Evolutionary conservation across 2,113 vertebrate species (phyloP), one percentile per base, ranked within the genome.

Genomic region (Pedetes capensis): DNA sequence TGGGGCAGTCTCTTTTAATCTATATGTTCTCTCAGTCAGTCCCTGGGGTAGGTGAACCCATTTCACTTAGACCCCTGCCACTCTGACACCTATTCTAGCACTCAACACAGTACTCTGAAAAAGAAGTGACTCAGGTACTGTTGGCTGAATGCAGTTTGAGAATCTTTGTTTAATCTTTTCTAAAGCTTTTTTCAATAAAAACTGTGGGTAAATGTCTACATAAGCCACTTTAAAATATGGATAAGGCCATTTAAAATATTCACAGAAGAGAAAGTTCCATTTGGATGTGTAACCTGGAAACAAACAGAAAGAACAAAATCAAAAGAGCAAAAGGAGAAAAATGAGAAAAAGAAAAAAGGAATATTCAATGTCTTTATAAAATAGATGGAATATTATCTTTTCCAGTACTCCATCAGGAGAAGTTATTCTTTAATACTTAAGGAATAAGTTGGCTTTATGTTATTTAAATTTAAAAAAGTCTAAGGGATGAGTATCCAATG

Each of bases 231-330:
- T n/a, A n/a, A n/a, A n/a, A 91, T 79, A 93, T 69, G 39, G 32
- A 69, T 39, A 64, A 51, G 27, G 61, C 25, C n/a, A 12, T 44
- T 85, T 63, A 6, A 27, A 88, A 92, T 93, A 42, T 61, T 91
- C 59, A 89, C 37, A 78, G 51, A 87, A 83, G 23, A 81, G 79
- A 83, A 72, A 80, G 25, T 95, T 92, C 61, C 66, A 79, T 64
- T 75, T 93, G 68, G 44, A 64, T 81, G n/a, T 79, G 44, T 93
- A 89, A 78, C 66, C 20, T 81, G 95, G 81, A 4, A 72, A 8
- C 34, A 86, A 79, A 80, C 22, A 66, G 32, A 78, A 23, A 59
- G 2, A 34, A 89, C 59, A 85, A 94, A 93, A 63, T 47, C 7
- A 44, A 53, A 61, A 63, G 47, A 17, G 6, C 0, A 49, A 75